Base-by-base conservation (phyloP, 1,140 invertebrate genomes). In the Pteromalus puparum region DNA sequence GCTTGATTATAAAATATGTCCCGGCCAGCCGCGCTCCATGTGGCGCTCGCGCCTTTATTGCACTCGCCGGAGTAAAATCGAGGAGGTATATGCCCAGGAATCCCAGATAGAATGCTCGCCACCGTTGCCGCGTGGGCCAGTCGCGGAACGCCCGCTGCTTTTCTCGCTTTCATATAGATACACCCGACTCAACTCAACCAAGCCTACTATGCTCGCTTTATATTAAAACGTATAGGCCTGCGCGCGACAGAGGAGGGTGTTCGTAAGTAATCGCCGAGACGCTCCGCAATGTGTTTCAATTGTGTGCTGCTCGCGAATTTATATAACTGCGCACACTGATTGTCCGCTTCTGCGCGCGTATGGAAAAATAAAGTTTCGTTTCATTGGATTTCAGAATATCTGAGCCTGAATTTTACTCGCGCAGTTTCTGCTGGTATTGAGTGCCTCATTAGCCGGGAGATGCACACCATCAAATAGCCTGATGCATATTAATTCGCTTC, bases 1-100 rank as follows among this genome's bases (percentile, higher is more conserved):
- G 67, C 82, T 78, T 83, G 81, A 83, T 83, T 83, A 73, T 73
- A 78, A 79, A 61, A 83, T 83, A 83, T 38, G 61, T n/a, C 81
- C 18, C 30, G 28, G 24, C 12, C 26, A 12, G 28, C 21, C 30
- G 72, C 48, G 21, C 68, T 70, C 70, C 6, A n/a, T 61, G 26
- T 53, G 26, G 15, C 26, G 53, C 79, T 7, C 24, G 2, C 24
- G 7, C 53, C 4, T 61, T 73, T 73, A 73, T 73, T 73, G 30
- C 72, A 38, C 72, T 73, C 72, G 21, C 10, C 12, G 21, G 61
- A 80, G 28, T 73, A 73, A 81, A 81, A 73, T 81, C 42, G 79
- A 30, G 79, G 24, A 28, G 10, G 46, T n/a, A 42, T 38, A 48
- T 48, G 46, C 46, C 13, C 15, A 61, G 53, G 53, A 61, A 61